Evolutionary conservation across 1,140 invertebrate species (phyloP).

Genomic region (Scaptomyza hsui): DNA sequence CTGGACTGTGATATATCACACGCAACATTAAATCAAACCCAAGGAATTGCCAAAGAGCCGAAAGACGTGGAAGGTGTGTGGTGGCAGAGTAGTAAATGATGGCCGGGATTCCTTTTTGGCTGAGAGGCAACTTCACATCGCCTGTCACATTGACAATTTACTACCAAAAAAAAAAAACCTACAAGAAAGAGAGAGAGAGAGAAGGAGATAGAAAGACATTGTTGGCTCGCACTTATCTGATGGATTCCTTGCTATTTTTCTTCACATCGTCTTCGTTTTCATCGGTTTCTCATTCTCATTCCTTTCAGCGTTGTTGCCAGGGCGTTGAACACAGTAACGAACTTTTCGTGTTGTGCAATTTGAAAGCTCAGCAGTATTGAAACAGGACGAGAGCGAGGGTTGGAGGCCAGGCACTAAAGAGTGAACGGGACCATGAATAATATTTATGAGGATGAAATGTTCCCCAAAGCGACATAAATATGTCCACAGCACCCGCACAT

Average conservation of each 20-base stretch:
- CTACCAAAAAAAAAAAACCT: slow-evolving; percentile 55
- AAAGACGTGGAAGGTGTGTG: slow-evolving; percentile 48
- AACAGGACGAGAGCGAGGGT: slow-evolving; percentile 9
- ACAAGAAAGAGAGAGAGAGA: neutral
- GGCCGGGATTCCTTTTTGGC: slow-evolving; percentile 41
- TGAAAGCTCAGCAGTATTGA: slow-evolving; percentile 73
- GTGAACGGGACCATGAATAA: slow-evolving; percentile 80
- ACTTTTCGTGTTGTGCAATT: slow-evolving; percentile 61
- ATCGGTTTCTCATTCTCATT: neutral
- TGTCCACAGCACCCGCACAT: slow-evolving; percentile 82
- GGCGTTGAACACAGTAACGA: slow-evolving; percentile 63
- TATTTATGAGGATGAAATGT: slow-evolving; percentile 84
- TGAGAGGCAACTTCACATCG: slow-evolving; percentile 42
- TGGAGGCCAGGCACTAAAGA: slow-evolving; percentile 44
- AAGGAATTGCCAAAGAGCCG: slow-evolving; percentile 50
- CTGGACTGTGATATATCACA: slow-evolving; percentile 73
- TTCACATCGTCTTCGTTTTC: slow-evolving; percentile 49
- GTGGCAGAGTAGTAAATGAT: slow-evolving; percentile 51
- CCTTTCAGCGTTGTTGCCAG: slow-evolving; percentile 14
- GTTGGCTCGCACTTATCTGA: slow-evolving; percentile 71
- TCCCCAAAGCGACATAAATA: slow-evolving; percentile 84
- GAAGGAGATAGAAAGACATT: slow-evolving; percentile 8
- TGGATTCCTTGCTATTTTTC: slow-evolving; percentile 70
- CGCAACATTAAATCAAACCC: slow-evolving; percentile 78
- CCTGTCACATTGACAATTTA: slow-evolving; percentile 83